Evolutionary conservation across 2,888 invertebrate species (phyloP).

Genomic region (Dione juno): DNA sequence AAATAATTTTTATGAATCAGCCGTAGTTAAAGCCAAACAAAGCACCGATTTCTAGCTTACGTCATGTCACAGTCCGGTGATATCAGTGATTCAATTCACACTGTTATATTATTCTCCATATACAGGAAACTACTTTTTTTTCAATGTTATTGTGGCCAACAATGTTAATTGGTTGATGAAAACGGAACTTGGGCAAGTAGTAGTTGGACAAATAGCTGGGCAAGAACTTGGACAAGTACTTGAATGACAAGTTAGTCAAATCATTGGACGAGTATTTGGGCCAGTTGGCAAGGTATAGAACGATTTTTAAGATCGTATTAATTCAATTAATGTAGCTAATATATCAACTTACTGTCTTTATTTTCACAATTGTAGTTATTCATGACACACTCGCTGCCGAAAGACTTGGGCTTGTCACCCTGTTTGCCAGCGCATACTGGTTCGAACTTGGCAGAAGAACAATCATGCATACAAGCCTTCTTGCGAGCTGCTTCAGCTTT

Average conservation of each 20-base stretch:
- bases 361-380: constrained; percentile 87
- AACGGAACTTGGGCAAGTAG: too few species aligned
- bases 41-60: constrained; percentile 34
- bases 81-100: constrained; percentile 25
- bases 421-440: constrained; percentile 86
- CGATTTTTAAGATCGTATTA: background rate
- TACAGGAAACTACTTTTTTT: constrained; percentile 26
- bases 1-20: constrained; percentile 28
- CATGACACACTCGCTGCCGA: constrained; percentile 86
- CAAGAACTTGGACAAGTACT: too few species aligned
- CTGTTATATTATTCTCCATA: constrained; percentile 24
- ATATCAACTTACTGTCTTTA: constrained; percentile 82
- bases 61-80: constrained; percentile 39
- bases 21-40: constrained; percentile 30
- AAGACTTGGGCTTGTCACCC: constrained; percentile 82
- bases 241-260: too few species aligned
- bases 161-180: background rate
- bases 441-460: constrained; percentile 74
- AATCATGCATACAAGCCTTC: constrained; percentile 83
- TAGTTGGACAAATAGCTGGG: too few species aligned
- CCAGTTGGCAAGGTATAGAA: background rate
- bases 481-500: constrained; percentile 82
- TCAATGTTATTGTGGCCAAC: constrained; percentile 10
- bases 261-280: too few species aligned
- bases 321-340: background rate